Conservation (phyloP, 23 tunicate species). For the Pegea sp. region DNA sequence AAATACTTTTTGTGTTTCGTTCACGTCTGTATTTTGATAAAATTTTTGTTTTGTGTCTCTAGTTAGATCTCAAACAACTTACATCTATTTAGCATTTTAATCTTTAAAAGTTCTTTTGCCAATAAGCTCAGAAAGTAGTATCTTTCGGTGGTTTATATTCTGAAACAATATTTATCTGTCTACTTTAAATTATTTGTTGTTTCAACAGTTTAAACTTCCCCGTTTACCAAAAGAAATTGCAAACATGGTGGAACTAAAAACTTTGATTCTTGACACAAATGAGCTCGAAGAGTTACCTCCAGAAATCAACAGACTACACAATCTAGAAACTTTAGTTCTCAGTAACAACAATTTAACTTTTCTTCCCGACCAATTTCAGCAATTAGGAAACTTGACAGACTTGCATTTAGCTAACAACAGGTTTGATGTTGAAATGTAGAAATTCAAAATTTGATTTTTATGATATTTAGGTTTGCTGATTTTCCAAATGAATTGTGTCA, state of each 20-base stretch:
- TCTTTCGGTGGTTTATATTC: no score
- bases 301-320: constrained; percentile 15
- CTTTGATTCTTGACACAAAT: constrained; percentile 56
- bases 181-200: no score
- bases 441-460: background rate
- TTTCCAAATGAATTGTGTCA: constrained; percentile 36
- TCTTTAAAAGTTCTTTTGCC: no score
- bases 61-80: no score
- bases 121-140: no score
- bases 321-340: constrained; percentile 34
- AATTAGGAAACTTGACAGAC: constrained; percentile 20
- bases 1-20: no score
- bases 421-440: constrained; percentile 1
- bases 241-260: constrained; percentile 14
- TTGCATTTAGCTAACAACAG: constrained; percentile 73
- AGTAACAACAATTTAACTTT: constrained; percentile 37
- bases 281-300: constrained; percentile 37
- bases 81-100: no score
- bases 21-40: no score
- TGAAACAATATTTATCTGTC: no score
- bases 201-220: constrained; percentile 46
- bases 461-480: constrained; percentile 14
- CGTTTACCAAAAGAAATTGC: constrained; percentile 54
- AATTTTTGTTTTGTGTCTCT: no score
- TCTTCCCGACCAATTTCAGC: constrained; percentile 21